A percentile compares a stretch with the other conserved stretches of the same genome.
Conservation (phyloP, 1,140 invertebrate species). For the Eupristina koningsbergeri region DNA sequence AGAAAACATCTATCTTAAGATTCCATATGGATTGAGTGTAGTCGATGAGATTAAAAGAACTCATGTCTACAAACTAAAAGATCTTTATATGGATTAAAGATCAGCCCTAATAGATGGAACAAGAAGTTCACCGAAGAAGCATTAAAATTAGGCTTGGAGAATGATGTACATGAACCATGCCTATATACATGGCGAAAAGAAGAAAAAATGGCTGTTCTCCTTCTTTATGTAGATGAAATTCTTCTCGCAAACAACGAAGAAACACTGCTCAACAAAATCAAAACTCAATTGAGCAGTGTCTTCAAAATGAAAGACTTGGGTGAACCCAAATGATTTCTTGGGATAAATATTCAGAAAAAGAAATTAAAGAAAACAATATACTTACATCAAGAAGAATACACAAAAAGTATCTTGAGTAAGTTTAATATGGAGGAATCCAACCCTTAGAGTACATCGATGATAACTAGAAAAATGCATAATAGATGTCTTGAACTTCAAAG, state of each 20-base stretch:
- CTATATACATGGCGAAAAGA: background rate
- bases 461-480: background rate
- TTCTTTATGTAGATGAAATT: background rate
- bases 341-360: background rate
- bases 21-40: slow-evolving; percentile 55
- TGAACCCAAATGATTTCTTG: slow-evolving; percentile 5
- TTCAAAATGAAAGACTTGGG: slow-evolving; percentile 13
- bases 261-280: background rate
- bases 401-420: background rate
- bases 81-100: background rate
- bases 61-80: background rate
- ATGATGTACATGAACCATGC: background rate
- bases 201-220: background rate
- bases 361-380: background rate
- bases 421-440: slow-evolving; percentile 5
- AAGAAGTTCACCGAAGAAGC: background rate
- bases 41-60: background rate
- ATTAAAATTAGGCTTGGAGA: background rate
- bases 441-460: background rate
- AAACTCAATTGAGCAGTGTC: background rate
- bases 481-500: background rate
- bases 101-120: background rate
- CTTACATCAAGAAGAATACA: background rate
- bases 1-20: slow-evolving; percentile 69
- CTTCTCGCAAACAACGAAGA: background rate